Base-by-base conservation (phyloP, 1,140 invertebrate genomes). In the Heliothis subflexa region DNA sequence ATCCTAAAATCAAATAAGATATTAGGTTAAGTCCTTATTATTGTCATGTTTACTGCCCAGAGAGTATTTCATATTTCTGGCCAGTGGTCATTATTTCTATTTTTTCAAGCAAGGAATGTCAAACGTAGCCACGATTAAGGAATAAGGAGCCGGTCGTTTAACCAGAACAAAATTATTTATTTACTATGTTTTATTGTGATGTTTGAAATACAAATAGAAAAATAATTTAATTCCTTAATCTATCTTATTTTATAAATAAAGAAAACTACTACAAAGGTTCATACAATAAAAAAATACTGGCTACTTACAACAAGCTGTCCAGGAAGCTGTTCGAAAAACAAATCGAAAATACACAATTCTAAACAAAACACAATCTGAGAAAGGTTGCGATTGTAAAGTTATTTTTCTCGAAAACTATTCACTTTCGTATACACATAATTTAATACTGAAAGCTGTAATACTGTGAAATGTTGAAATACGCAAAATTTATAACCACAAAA, bases 351-450 rank as follows among this genome's bases (percentile, higher is more conserved):
- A 11, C 18, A 18, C 13, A 33, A 33, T 13, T 33, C 11, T 49
- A 21, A 70, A 70, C 66, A 70, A 70, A 70, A 70, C 66, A 70
- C 66, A 14, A 50, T 64, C 61, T 45, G 40, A 11, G 5, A 14
- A 54, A 14, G 4, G 52, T 11, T 62, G 40, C 1, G 14, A 10
- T 16, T n/a, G 45, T 7, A 10, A 40, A 18, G 2, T 64, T 45
- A 25, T 57, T 14, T 28, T 64, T 64, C n/a, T 18, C 16, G 3
- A 7, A 18, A 0, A 64, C 1, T 33, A 18, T 16, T 21, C 3
- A 49, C 62, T 47, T 47, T 66, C 5, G 12, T 21, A 18, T 11
- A 47, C 14, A 62, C 9, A 10, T 0, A 62, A 16, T 21, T 64
- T 47, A 66, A 49, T 66, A 66, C 62, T 18, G n/a, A 66, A 66